Evolutionary conservation across 1,140 invertebrate genomes (phyloP).

Genomic region (Plectrocnemia conspersa): DNA sequence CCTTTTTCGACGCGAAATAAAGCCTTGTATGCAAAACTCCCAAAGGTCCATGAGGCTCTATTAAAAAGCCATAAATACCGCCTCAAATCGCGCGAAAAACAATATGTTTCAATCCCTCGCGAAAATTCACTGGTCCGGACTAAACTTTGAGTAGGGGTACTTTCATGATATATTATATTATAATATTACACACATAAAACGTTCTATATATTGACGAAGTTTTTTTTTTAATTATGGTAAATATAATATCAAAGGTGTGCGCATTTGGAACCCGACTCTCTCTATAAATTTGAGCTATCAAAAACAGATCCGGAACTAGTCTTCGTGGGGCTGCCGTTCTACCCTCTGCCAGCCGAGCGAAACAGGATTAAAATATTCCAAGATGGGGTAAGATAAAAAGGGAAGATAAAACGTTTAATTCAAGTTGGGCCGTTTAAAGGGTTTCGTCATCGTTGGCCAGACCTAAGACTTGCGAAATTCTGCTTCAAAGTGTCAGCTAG

Average conservation of each 20-base stretch:
- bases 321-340: slow-evolving; percentile 1
- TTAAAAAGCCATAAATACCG: slow-evolving; percentile 33
- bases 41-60: slow-evolving; percentile 14
- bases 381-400: slow-evolving; percentile 17
- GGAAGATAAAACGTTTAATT: slow-evolving; percentile 24
- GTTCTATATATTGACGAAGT: no score
- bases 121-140: slow-evolving; percentile 20
- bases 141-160: slow-evolving; percentile 18
- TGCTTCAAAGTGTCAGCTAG: no score
- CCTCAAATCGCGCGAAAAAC: slow-evolving; percentile 32
- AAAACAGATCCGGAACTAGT: slow-evolving; percentile 15
- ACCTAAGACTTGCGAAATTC: no score
- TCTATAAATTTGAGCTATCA: slow-evolving; percentile 18
- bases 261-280: no score
- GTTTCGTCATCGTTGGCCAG: slow-evolving; percentile 9
- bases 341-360: slow-evolving; percentile 2
- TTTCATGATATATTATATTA: slow-evolving; percentile 28
- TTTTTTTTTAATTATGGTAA: no score
- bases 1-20: slow-evolving; percentile 4
- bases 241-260: no score
- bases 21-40: slow-evolving; percentile 25
- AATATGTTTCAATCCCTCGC: slow-evolving; percentile 35
- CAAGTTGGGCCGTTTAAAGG: slow-evolving; percentile 11
- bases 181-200: no score
- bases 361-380: slow-evolving; percentile 16